These are phyloP conservation scores for Centropus unirufus DNA, from an alignment of 2,113 vertebrate genomes.

Conservation along the genomic window DNA sequence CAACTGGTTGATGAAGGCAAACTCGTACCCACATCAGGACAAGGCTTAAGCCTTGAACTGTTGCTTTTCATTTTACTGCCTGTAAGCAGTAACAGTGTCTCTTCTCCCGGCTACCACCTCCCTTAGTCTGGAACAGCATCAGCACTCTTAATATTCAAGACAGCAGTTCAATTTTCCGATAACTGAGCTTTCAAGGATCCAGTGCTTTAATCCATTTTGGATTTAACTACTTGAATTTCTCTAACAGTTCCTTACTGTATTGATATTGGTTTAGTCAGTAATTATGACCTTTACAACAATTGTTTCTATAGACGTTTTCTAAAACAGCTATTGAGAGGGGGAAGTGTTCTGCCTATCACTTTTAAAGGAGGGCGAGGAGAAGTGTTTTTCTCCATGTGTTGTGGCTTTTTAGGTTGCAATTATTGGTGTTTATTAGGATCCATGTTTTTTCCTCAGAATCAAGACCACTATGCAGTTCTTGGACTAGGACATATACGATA, in stretches of 20 bases:
- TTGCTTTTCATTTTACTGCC: background rate
- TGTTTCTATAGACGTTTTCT: background rate
- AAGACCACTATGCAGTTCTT: constrained; percentile 97
- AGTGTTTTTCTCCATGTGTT: background rate
- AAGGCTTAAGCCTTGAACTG: background rate
- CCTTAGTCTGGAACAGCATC: background rate
- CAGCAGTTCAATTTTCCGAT: background rate
- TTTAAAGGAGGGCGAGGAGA: background rate
- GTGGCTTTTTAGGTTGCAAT: background rate
- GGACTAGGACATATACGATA: constrained; percentile 90
- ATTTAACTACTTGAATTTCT: background rate
- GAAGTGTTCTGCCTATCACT: background rate
- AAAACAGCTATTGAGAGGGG: background rate
- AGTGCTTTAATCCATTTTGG: background rate
- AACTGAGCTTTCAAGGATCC: background rate
- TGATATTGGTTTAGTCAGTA: background rate
- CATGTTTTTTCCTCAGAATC: constrained; percentile 84
- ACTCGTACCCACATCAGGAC: fast-evolving
- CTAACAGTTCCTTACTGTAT: background rate
- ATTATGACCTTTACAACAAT: background rate
- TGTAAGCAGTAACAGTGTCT: background rate
- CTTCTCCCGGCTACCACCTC: background rate
- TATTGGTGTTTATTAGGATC: background rate
- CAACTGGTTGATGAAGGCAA: background rate
- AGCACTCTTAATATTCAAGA: background rate